Percentiles rank a stretch among this genome's conserved stretches.
Evolutionary conservation across 2,113 vertebrate species (phyloP).

Genomic region (Coptodon rendalli): DNA sequence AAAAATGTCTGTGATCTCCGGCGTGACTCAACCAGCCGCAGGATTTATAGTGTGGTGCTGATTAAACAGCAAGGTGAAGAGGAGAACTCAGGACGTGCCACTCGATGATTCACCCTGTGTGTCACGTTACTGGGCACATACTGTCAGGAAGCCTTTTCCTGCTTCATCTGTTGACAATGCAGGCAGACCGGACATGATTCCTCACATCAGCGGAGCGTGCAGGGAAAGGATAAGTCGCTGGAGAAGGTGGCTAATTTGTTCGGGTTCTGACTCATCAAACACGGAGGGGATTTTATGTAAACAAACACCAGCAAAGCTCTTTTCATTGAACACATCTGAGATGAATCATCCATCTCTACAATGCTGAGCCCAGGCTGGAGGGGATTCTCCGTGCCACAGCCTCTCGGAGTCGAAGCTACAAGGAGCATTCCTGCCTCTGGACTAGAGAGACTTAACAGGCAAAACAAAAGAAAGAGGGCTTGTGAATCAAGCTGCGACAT

Average conservation of each 20-base stretch:
- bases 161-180: conserved; percentile 1
- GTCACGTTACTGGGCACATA: conserved; percentile 20
- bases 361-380: neutral
- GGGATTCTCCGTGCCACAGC: conserved; percentile 17
- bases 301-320: conserved; percentile 48
- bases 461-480: neutral
- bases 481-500: neutral
- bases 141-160: conserved; percentile 11
- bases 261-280: conserved; percentile 52
- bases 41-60: conserved; percentile 11
- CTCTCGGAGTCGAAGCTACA: conserved; percentile 2
- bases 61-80: conserved; percentile 15
- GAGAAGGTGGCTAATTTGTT: conserved; percentile 50
- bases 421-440: conserved; percentile 2
- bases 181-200: conserved; percentile 27
- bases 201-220: conserved; percentile 13
- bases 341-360: conserved; percentile 49
- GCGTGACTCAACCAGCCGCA: conserved; percentile 38
- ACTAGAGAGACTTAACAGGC: neutral
- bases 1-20: neutral
- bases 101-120: conserved; percentile 42
- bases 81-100: conserved; percentile 33
- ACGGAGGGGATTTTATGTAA: conserved; percentile 38
- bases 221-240: conserved; percentile 20
- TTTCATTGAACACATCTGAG: conserved; percentile 55